Evolutionary conservation across 1,140 invertebrate species (phyloP), one percentile per base, ranked within the genome.

Genomic region (Camponotus vicinus): DNA sequence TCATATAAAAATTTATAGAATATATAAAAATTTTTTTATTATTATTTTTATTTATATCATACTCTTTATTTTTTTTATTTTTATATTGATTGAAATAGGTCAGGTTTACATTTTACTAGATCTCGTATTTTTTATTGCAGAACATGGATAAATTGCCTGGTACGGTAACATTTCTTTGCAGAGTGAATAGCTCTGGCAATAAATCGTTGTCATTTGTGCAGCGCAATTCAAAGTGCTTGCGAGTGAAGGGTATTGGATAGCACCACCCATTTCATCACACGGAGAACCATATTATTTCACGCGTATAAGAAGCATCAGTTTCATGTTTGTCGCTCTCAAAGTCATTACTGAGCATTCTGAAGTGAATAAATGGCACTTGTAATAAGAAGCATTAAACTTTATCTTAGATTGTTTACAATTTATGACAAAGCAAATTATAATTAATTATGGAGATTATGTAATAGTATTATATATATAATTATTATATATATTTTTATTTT

Each of bases 311-410:
- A 76, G 70, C 79, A 32, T 75, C 79, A 34, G 13, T 84, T 89
- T 90, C 89, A 93, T 91, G 88, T 93, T 93, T 89, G 92, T 89
- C 89, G 86, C 77, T 91, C 89, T 92, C 91, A 92, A 93, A 93
- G 91, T 89, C 92, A 90, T 91, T 87, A 92, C 92, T 87, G 57
- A 86, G 59, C 91, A 92, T 91, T 92, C 90, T 91, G 91, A 85
- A 85, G 88, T 83, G 91, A 93, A 84, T 90, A 92, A 88, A 89
- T 84, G 77, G 64, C 49, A 88, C 7, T 59, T 32, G 18, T 52
- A 18, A 18, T 52, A 15, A 42, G 0, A 7, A 15, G 13, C n/a
- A 11, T 40, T 52, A 13, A 75, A 21, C 57, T 59, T 9, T n/a
- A 37, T 57, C n/a, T 32, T 57, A 37, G 18, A 57, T 21, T 18